These are phyloP conservation scores for Xenopus petersii DNA, from an alignment of 2,797 vertebrate genomes.

Conservation along the genomic window DNA sequence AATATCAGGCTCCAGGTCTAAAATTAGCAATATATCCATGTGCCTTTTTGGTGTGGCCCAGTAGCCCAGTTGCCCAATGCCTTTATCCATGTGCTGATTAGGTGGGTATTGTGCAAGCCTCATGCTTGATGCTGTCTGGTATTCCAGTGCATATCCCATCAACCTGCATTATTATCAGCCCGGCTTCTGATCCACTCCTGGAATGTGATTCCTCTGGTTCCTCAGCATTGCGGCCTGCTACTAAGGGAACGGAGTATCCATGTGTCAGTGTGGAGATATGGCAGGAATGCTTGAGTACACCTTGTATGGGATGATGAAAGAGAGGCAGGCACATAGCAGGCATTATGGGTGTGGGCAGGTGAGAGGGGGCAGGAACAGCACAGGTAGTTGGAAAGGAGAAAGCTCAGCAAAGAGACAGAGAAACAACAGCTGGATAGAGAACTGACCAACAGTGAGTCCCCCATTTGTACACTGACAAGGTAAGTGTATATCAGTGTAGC, in stretches of 20 bases:
- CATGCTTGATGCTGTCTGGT: neutral
- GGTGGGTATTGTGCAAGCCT: neutral
- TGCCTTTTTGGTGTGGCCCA: no score
- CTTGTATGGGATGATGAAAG: slow-evolving; percentile 9
- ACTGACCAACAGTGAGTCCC: no score
- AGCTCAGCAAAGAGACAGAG: neutral
- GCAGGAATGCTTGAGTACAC: slow-evolving; percentile 8
- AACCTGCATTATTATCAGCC: no score
- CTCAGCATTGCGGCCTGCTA: slow-evolving; percentile 7
- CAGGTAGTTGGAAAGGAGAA: neutral
- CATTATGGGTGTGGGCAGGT: neutral
- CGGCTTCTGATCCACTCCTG: slow-evolving; percentile 2
- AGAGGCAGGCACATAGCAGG: neutral
- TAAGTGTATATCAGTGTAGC: neutral
- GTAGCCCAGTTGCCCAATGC: neutral
- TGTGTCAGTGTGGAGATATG: slow-evolving; percentile 20
- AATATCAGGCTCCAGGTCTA: no score
- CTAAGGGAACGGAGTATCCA: neutral
- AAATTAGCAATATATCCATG: no score
- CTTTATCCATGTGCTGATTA: neutral
- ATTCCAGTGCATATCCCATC: neutral
- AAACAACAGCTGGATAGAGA: no score
- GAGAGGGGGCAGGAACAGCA: slow-evolving; percentile 10
- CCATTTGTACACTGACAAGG: slow-evolving; percentile 4
- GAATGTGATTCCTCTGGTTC: slow-evolving; percentile 22